These are phyloP conservation scores for Machimus atricapillus DNA, from an alignment of 2,888 invertebrate genomes.

Conservation along the genomic window DNA sequence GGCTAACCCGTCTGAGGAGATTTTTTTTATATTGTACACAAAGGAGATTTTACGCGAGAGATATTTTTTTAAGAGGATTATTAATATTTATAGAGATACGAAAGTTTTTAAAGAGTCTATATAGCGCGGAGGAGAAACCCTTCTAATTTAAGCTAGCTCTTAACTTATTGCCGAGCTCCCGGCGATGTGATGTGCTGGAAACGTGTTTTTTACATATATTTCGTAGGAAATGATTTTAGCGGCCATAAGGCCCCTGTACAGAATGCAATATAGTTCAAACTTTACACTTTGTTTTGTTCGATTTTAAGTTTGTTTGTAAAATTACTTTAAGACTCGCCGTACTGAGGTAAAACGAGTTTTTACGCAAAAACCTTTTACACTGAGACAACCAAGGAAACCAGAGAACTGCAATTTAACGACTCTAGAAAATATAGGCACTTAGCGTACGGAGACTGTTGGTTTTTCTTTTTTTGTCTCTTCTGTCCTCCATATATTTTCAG, in stretches of 20 bases:
- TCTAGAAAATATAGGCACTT: background rate
- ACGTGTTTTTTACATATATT: constrained; percentile 11
- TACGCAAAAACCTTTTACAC: background rate
- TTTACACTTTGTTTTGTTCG: background rate
- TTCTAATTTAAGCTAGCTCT: constrained; percentile 21
- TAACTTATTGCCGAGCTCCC: constrained; percentile 17
- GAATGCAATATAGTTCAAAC: constrained; percentile 23
- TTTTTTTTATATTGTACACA: constrained; percentile 25
- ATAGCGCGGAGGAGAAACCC: background rate
- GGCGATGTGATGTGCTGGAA: constrained; percentile 15
- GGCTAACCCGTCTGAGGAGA: background rate
- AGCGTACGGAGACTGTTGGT: background rate
- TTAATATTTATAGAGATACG: constrained; percentile 15
- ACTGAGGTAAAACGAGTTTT: constrained; percentile 4
- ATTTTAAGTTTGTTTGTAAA: background rate
- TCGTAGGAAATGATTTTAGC: background rate
- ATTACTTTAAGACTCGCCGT: constrained; percentile 11
- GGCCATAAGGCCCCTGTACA: background rate
- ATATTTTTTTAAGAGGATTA: constrained; percentile 24
- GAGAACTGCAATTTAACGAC: background rate
- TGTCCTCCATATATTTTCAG: background rate
- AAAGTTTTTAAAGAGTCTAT: constrained; percentile 16
- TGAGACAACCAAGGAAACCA: background rate
- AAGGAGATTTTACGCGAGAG: constrained; percentile 24
- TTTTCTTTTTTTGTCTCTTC: background rate